Evolutionary conservation across 2,888 invertebrate genomes (phyloP).

Genomic region (Stomorhina lunata): DNA sequence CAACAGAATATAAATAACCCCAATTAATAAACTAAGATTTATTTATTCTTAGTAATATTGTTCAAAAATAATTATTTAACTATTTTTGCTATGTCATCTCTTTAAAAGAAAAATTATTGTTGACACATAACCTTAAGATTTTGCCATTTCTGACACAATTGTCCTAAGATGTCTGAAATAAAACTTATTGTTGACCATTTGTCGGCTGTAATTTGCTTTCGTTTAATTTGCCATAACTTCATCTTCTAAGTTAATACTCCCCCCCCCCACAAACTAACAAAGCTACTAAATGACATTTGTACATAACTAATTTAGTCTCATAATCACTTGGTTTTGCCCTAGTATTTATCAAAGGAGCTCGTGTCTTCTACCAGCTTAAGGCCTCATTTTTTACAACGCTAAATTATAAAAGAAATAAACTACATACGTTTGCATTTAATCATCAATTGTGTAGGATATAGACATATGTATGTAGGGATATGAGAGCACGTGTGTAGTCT

Average conservation of each 20-base stretch:
- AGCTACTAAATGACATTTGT: constrained; percentile 1
- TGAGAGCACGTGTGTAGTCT: too few relatives aligned
- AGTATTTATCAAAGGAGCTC: constrained; percentile 2
- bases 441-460: neutral
- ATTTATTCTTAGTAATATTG: neutral
- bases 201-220: constrained; percentile 18
- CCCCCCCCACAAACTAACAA: neutral
- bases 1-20: too few relatives aligned
- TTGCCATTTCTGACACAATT: too few relatives aligned
- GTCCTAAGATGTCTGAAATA: neutral
- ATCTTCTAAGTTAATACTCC: neutral
- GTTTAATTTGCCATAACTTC: constrained; percentile 19
- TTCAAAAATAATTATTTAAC: neutral
- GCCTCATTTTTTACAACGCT: neutral
- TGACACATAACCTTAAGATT: constrained; percentile 17
- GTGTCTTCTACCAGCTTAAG: neutral
- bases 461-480: neutral
- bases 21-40: too few relatives aligned
- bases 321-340: constrained; percentile 27
- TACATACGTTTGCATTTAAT: constrained; percentile 33
- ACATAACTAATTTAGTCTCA: constrained; percentile 25
- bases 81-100: neutral
- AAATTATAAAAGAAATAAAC: constrained; percentile 32
- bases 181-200: constrained; percentile 36
- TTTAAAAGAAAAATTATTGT: neutral